Evolutionary conservation across 2,888 invertebrate species (phyloP).

Genomic region (Galerucella pusilla): DNA sequence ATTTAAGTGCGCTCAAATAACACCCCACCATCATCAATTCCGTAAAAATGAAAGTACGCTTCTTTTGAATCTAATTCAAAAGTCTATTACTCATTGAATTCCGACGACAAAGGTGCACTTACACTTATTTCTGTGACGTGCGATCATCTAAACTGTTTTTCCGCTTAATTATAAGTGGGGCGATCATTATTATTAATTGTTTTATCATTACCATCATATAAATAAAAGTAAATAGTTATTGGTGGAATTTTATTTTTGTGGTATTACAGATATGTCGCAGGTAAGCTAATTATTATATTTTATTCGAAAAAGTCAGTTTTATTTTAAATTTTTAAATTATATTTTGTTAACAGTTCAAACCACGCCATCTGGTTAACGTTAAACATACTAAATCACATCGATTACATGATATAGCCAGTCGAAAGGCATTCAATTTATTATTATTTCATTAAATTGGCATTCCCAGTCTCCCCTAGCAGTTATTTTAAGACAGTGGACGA

Average conservation of each 20-base stretch:
- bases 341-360: no score
- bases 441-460: no score
- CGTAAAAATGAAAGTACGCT: constrained; percentile 7
- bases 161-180: constrained; percentile 4
- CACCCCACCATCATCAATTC: constrained; percentile 3
- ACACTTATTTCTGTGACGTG: constrained; percentile 10
- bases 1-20: neutral
- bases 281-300: neutral
- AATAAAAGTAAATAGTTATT: neutral
- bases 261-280: neutral
- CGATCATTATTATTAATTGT: neutral
- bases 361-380: no score
- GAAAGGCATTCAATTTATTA: no score
- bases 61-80: neutral
- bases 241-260: neutral
- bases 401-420: no score
- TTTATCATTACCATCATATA: neutral
- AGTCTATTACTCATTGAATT: neutral
- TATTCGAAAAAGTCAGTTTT: neutral
- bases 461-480: no score
- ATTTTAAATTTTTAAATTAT: no score
- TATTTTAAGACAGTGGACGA: no score
- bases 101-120: neutral
- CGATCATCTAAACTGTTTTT: neutral
- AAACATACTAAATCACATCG: no score